Percentiles rank a stretch among this genome's conserved stretches.
These are phyloP conservation scores for Drosophila arawakana DNA, from an alignment of 1,140 invertebrate genomes.

Conservation along the genomic window DNA sequence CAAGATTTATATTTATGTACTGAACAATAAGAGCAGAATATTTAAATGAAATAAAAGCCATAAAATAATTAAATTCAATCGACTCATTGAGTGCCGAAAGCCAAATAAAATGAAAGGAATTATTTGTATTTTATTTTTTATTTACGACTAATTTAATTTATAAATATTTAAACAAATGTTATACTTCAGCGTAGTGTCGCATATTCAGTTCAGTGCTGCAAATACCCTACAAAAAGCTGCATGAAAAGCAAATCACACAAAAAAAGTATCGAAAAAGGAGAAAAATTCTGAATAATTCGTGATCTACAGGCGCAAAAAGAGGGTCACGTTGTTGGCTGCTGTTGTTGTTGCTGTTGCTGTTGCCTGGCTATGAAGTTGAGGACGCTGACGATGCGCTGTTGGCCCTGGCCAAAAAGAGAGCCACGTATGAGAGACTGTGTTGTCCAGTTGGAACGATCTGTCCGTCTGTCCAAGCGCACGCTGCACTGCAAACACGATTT, in stretches of 20 bases:
- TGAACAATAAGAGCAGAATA: no score
- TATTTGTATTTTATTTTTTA: neutral
- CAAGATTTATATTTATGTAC: no score
- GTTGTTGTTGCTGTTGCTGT: slow-evolving; percentile 27
- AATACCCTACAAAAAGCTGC: neutral
- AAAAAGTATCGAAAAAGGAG: slow-evolving; percentile 32
- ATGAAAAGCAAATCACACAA: slow-evolving; percentile 3
- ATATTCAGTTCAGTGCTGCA: neutral
- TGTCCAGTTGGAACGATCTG: slow-evolving; percentile 41
- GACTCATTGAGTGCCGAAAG: no score
- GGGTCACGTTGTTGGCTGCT: slow-evolving; percentile 77
- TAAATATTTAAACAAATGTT: neutral
- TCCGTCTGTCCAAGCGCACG: slow-evolving; percentile 62
- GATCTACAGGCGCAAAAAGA: slow-evolving; percentile 84
- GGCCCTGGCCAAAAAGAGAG: slow-evolving; percentile 50
- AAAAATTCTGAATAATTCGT: slow-evolving; percentile 83
- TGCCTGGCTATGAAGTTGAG: slow-evolving; percentile 16
- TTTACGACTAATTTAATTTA: neutral
- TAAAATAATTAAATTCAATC: no score
- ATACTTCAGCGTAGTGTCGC: neutral
- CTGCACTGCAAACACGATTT: slow-evolving; percentile 80
- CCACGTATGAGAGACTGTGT: slow-evolving; percentile 51
- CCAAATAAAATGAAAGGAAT: no score
- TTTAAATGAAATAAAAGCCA: no score
- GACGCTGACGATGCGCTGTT: slow-evolving; percentile 41